These are phyloP conservation scores for Drosophila bocki DNA, from an alignment of 1,140 invertebrate genomes.

Conservation along the genomic window DNA sequence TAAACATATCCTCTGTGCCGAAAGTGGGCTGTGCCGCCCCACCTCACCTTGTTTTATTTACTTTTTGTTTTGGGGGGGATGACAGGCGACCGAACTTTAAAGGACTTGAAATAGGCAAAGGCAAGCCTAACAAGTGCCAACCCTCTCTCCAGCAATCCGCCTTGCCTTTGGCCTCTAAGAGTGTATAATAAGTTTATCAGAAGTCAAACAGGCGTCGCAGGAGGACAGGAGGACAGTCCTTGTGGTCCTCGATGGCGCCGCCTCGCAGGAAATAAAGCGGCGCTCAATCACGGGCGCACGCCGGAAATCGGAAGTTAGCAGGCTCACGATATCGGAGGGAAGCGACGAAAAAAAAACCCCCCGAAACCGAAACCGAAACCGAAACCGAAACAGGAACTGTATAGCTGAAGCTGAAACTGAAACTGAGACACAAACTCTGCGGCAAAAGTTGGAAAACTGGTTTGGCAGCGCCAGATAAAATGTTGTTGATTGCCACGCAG, in stretches of 20 bases:
- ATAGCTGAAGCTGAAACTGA: constrained; percentile 2
- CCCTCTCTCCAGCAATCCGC: background rate
- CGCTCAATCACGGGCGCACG: constrained; percentile 73
- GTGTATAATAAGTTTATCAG: constrained; percentile 74
- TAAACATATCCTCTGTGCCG: constrained; percentile 15
- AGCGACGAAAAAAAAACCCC: background rate
- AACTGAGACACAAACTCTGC: constrained; percentile 45
- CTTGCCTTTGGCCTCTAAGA: constrained; percentile 8
- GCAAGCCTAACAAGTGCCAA: constrained; percentile 53
- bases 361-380: constrained; percentile 25
- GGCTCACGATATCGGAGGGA: constrained; percentile 71
- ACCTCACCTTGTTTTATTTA: background rate
- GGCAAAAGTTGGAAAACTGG: constrained; percentile 53
- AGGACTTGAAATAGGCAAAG: constrained; percentile 57
- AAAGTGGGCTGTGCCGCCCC: constrained; percentile 1
- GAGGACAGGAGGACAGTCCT: constrained; percentile 31
- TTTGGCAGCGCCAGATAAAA: constrained; percentile 72
- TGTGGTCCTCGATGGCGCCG: constrained; percentile 51
- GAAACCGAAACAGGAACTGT: constrained; percentile 19
- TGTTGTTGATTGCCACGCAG: constrained; percentile 80
- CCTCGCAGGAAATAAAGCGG: constrained; percentile 75
- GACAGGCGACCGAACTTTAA: constrained; percentile 58
- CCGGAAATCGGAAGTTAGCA: constrained; percentile 82
- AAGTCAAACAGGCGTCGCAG: constrained; percentile 43
- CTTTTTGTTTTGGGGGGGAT: background rate